Conservation (phyloP, 1,140 invertebrate species). For the Radopholus similis region DNA sequence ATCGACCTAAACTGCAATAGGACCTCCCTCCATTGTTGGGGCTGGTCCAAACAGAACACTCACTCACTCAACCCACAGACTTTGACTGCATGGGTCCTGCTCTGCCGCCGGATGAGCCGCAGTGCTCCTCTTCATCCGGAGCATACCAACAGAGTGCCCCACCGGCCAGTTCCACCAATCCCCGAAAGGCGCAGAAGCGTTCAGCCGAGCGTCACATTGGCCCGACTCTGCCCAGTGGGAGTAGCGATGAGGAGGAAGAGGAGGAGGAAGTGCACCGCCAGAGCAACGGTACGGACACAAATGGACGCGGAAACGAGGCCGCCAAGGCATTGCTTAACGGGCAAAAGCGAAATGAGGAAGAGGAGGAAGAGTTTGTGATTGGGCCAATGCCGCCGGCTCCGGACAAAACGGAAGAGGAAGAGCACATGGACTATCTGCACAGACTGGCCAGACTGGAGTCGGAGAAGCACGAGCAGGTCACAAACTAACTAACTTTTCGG, state of each 20-base stretch:
- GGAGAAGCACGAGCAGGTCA: slow-evolving; percentile 16
- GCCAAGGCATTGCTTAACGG: too few relatives aligned
- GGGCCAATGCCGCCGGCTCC: slow-evolving; percentile 23
- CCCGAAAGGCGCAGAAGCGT: background rate
- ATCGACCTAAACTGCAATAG: too few relatives aligned
- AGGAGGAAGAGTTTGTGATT: slow-evolving; percentile 20
- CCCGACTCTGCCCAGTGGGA: slow-evolving; percentile 20
- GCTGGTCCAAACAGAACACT: background rate
- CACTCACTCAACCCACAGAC: background rate
- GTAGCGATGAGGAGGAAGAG: slow-evolving; percentile 16
- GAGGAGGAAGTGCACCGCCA: background rate
- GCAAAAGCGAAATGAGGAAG: background rate
- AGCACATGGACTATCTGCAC: slow-evolving; percentile 16
- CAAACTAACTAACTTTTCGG: too few relatives aligned
- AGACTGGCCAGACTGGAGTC: slow-evolving; percentile 22
- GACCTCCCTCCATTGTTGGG: too few relatives aligned
- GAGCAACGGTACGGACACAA: background rate
- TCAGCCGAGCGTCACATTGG: slow-evolving; percentile 9
- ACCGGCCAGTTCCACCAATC: background rate
- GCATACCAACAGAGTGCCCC: background rate
- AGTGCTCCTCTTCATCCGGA: background rate
- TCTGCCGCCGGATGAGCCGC: slow-evolving; percentile 23
- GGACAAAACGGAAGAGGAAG: slow-evolving; percentile 8
- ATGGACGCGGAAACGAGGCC: background rate
- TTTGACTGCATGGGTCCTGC: background rate